Evolutionary conservation across 2,797 vertebrate genomes (phyloP), one percentile per base, ranked within the genome.

Genomic region (Pteronotus mesoamericanus): DNA sequence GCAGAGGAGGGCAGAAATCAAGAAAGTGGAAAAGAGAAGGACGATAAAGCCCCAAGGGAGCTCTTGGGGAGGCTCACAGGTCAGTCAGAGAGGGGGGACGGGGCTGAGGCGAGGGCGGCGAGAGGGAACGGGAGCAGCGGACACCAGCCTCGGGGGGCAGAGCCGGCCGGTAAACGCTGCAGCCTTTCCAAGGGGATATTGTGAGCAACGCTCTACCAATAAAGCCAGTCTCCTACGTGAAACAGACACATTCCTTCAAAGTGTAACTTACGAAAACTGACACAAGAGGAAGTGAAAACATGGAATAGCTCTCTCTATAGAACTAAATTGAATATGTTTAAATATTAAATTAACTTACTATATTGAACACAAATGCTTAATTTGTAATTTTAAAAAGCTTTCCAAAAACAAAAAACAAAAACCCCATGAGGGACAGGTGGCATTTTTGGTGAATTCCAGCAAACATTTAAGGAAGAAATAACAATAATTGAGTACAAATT

Each of bases 1-100:
- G 69, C 75, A 72, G 91, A 78, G 86, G 87, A 88, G 48, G 9
- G n/a, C n/a, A 59, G 66, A 96, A 87, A 79, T 86, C 77, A 80
- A 94, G 84, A 87, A 95, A 93, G 74, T 22, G 24, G 68, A 83
- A 82, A 86, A 82, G 0, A 59, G 55, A 89, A 91, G 44, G 53
- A 66, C 68, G 71, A 71, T 5, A n/a, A 59, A 74, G 89, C 22
- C 55, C 21, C 22, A 69, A 29, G 44, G 11, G 64, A 75, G 24
- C 72, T 66, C 75, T 80, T 61, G 15, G 32, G 77, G 68, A 34
- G 78, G 92, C 86, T 51, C 37, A 12, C 51, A 37, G 64, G 18
- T 22, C 59, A 18, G 64, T 53, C 80, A 14, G 0, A 39, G 61
- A 21, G 9, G 11, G 85, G 34, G 0, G 39, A 61, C 21, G 9